These are phyloP conservation scores for Epicauta chinensis DNA, from an alignment of 1,140 invertebrate genomes.

Conservation along the genomic window DNA sequence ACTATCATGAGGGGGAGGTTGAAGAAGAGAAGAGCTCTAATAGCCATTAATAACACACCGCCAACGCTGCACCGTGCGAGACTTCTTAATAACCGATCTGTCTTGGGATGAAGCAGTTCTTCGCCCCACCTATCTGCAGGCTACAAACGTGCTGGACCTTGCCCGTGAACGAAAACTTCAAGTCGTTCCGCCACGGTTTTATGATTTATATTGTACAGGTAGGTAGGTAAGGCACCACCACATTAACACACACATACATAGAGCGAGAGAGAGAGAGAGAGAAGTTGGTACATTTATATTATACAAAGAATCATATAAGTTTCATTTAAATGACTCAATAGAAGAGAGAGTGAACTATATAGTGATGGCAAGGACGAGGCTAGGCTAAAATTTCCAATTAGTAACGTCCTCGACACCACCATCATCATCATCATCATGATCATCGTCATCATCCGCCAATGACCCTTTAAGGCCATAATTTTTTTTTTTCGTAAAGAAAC, in stretches of 20 bases:
- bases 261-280: no score
- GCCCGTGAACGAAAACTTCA: constrained; percentile 16
- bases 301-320: no score
- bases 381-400: no score
- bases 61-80: constrained; percentile 35
- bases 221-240: not conserved
- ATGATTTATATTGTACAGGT: constrained; percentile 11
- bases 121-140: not conserved
- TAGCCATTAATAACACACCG: constrained; percentile 39
- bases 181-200: constrained; percentile 3
- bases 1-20: constrained; percentile 9
- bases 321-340: constrained; percentile 11
- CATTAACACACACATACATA: constrained; percentile 11
- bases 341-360: not conserved
- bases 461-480: no score
- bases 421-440: no score
- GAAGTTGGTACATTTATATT: no score
- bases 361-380: no score
- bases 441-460: no score
- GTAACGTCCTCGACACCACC: no score
- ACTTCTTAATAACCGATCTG: constrained; percentile 36
- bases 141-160: constrained; percentile 17
- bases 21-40: constrained; percentile 26
- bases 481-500: no score
- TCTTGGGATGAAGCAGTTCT: constrained; percentile 19